Percentiles rank a stretch among this genome's conserved stretches.
These are phyloP conservation scores for Oryzias sinensis DNA, from an alignment of 2,797 vertebrate genomes.

Conservation along the genomic window DNA sequence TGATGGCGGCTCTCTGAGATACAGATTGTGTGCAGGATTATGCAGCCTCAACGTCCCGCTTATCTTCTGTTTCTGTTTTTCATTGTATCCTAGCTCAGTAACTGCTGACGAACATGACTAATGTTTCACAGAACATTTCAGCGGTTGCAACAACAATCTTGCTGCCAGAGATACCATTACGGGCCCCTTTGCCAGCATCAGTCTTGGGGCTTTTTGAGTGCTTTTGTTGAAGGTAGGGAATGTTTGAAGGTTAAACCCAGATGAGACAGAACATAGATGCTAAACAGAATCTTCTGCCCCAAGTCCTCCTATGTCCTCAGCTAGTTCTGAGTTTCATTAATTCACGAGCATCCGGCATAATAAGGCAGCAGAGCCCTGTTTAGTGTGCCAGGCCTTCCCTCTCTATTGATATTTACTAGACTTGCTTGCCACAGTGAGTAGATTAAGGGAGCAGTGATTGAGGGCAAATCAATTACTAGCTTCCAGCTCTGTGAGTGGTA, in stretches of 20 bases:
- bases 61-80: slow-evolving; percentile 13
- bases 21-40: slow-evolving; percentile 14
- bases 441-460: slow-evolving; percentile 62
- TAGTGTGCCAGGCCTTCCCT: slow-evolving; percentile 29
- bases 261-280: too few relatives aligned
- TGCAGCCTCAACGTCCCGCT: slow-evolving; percentile 3
- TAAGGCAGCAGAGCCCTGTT: slow-evolving; percentile 14
- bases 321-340: not conserved
- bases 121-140: slow-evolving; percentile 14
- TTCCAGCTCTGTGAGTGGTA: slow-evolving; percentile 46
- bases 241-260: too few relatives aligned
- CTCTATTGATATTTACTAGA: slow-evolving; percentile 52
- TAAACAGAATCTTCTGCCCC: slow-evolving; percentile 1
- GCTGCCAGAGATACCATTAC: not conserved
- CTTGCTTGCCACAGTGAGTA: slow-evolving; percentile 63
- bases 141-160: not conserved
- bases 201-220: not conserved
- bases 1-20: slow-evolving; percentile 29
- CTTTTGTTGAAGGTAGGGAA: too few relatives aligned
- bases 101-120: slow-evolving; percentile 6
- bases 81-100: not conserved
- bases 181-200: not conserved
- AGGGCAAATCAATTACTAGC: slow-evolving; percentile 70
- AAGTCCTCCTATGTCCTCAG: not conserved
- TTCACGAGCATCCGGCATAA: too few relatives aligned